phyloP scores from a whole-genome alignment of 2,888 invertebrate genomes.

The Belgica antarctica region DNA sequence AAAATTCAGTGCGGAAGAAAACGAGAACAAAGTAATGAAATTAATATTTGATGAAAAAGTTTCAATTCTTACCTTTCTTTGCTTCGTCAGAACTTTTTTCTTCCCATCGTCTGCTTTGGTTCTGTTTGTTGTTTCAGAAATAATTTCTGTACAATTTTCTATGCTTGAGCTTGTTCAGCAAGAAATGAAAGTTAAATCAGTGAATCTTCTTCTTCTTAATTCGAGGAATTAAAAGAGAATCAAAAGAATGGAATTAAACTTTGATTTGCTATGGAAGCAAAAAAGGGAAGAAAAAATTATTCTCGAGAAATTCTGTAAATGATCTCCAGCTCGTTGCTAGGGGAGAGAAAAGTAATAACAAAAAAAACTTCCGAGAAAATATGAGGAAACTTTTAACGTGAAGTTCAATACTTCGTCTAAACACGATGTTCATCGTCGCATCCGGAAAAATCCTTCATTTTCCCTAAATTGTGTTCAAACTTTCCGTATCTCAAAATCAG shows the following conservation, averaged over 20 bases:
- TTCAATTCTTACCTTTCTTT: slow-evolving; percentile 26
- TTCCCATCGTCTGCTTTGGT: not conserved
- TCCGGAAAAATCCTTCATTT: no score
- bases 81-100: not conserved
- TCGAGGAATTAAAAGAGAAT: slow-evolving; percentile 28
- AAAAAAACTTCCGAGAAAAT: not conserved
- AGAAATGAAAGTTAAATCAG: not conserved
- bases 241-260: slow-evolving; percentile 25
- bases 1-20: slow-evolving; percentile 2
- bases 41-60: slow-evolving; percentile 41
- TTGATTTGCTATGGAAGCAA: slow-evolving; percentile 19
- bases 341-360: not conserved
- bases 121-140: not conserved
- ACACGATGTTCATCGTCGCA: no score
- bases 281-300: not conserved
- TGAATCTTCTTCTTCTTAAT: slow-evolving; percentile 9
- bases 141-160: slow-evolving; percentile 17
- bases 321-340: not conserved
- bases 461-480: not conserved
- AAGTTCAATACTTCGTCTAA: not conserved
- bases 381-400: not conserved
- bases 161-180: slow-evolving; percentile 3
- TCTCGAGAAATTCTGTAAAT: not conserved
- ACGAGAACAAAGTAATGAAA: slow-evolving; percentile 22
- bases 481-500: not conserved